A percentile compares a stretch with the other conserved stretches of the same genome.
These are phyloP conservation scores for Chloebia gouldiae DNA, from an alignment of 2,113 vertebrate genomes.

Conservation along the genomic window DNA sequence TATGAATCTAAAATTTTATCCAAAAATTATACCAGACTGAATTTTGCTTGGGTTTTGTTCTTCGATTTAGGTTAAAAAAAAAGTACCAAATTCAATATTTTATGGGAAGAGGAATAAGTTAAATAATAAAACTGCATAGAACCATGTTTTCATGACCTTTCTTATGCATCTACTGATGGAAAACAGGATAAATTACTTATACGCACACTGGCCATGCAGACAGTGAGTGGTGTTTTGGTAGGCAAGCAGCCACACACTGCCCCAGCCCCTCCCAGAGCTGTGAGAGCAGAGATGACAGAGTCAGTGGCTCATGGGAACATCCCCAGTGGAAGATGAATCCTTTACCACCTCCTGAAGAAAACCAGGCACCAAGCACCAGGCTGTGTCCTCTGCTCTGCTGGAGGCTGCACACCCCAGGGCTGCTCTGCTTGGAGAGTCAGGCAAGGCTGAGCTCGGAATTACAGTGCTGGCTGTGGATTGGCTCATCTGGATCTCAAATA, in stretches of 20 bases:
- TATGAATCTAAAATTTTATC: background rate
- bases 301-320: accelerated
- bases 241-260: background rate
- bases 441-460: background rate
- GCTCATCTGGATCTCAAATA: background rate
- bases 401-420: background rate
- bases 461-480: accelerated
- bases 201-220: background rate
- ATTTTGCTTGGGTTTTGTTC: background rate
- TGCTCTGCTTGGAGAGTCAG: background rate
- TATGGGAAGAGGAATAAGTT: background rate
- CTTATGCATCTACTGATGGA: background rate
- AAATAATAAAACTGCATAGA: background rate
- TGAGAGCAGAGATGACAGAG: background rate
- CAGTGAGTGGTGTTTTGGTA: background rate
- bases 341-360: background rate
- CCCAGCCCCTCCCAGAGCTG: background rate
- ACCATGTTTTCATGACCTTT: background rate
- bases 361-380: background rate
- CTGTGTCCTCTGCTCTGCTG: background rate
- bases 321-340: background rate
- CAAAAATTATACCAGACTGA: background rate
- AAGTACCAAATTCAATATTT: background rate
- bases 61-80: background rate
- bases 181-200: background rate